Conservation (phyloP, 1,140 invertebrate species). For the Geopemphigus sp. region DNA sequence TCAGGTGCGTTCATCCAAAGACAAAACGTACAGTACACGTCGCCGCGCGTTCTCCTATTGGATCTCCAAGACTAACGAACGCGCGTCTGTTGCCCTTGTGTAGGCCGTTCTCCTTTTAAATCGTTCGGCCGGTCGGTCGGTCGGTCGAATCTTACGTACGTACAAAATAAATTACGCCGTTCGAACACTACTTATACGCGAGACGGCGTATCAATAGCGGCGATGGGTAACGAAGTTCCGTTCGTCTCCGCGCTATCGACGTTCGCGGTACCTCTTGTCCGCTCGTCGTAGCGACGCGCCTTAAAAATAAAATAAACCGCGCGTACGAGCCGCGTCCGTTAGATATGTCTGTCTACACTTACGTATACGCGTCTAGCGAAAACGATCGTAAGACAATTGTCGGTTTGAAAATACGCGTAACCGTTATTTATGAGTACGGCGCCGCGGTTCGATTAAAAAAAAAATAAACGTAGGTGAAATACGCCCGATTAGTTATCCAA, state of each 20-base stretch:
- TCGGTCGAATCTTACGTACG: background rate
- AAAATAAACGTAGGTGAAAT: constrained; percentile 28
- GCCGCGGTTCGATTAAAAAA: background rate
- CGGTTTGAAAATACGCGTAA: background rate
- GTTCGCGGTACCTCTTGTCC: background rate
- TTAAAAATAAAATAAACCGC: background rate
- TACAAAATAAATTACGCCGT: background rate
- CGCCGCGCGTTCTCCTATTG: constrained; percentile 26
- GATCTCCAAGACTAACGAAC: background rate
- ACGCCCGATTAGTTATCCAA: constrained; percentile 11
- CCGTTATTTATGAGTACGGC: constrained; percentile 7
- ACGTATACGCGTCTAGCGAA: background rate
- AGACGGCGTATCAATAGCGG: too few species aligned
- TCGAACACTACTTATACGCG: background rate
- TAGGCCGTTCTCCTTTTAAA: background rate
- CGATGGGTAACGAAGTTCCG: too few species aligned
- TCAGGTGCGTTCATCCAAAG: constrained; percentile 40
- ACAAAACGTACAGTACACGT: constrained; percentile 11
- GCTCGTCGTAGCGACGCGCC: constrained; percentile 14
- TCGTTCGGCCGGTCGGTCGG: background rate
- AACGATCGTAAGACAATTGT: background rate
- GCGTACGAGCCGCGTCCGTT: background rate
- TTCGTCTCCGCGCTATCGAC: background rate
- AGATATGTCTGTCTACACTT: background rate
- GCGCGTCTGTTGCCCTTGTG: too few species aligned